Base-by-base conservation (phyloP, 1,140 invertebrate genomes). In the Phocides pigmalion region DNA sequence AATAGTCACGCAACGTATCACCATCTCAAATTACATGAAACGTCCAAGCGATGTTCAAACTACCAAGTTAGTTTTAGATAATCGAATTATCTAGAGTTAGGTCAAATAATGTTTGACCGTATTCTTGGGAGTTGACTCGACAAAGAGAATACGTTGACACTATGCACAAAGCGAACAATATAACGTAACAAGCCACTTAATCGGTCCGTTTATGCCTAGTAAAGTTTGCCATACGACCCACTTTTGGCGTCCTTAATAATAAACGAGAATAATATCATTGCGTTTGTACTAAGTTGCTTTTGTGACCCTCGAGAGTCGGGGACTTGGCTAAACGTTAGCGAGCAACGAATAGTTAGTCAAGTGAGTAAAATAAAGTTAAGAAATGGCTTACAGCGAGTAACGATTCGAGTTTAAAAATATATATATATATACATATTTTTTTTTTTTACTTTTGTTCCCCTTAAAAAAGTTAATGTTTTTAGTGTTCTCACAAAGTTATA, bases 221-320 rank as follows among this genome's bases (percentile, higher is more conserved):
- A 46, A 58, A 56, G 54, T 58, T 42, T 41, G 53, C 20, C 51
- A 41, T 25, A 25, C 32, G 54, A 44, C 20, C 54, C 54, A 44
- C 54, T 58, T 58, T 11, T 46, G 42, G 35, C 41, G 11, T 58
- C 41, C 41, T 44, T 58, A 32, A 58, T 59, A 59, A 59, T 59
- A 59, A 35, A 41, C 41, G 5, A 22, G 16, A 5, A 20, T 20
- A 28, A 20, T 44, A 37, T 44, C 22, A 56, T 56, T 35, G 12
- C 20, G 37, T 49, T 49, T n/a, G 25, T 35, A 11, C 20, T 28
- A 16, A 16, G 39, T 42, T 49, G 20, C 46, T 25, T 44, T 25
- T 42, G 22, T 56, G 37, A 56, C 17, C 51, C 37, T 6, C 17
- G 37, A 42, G 19, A 14, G 19, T 35, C 0, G 1, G 8, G 20